These are phyloP conservation scores for Rapana venosa DNA, from an alignment of 2,888 invertebrate genomes.

Conservation along the genomic window DNA sequence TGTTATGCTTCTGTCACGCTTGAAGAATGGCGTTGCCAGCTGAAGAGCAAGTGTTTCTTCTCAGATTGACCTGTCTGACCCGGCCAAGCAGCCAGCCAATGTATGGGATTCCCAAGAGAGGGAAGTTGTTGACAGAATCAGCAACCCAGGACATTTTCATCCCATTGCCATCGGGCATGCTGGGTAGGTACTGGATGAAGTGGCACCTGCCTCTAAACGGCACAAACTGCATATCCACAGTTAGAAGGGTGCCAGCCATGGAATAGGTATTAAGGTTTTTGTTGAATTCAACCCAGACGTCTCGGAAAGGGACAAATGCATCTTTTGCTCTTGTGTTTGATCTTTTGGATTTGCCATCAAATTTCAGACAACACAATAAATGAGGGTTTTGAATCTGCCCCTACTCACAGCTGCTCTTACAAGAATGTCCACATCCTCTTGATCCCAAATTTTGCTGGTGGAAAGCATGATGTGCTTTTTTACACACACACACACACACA, in stretches of 20 bases:
- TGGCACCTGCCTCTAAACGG: constrained; percentile 32
- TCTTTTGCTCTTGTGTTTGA: constrained; percentile 13
- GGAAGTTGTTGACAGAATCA: constrained; percentile 17
- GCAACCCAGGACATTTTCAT: constrained; percentile 30
- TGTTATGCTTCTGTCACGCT: constrained; percentile 20
- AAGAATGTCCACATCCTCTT: neutral
- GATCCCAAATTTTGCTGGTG: neutral
- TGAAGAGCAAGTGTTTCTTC: constrained; percentile 1
- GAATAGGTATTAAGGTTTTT: constrained; percentile 1
- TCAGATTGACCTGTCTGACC: constrained; percentile 31
- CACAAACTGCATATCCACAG: constrained; percentile 33
- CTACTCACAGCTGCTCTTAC: constrained; percentile 6
- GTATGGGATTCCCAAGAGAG: constrained; percentile 31
- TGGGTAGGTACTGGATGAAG: constrained; percentile 38
- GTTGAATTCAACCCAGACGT: neutral
- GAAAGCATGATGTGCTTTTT: constrained; percentile 16
- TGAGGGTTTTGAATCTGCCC: constrained; percentile 5
- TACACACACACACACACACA: neutral
- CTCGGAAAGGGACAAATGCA: constrained; percentile 34
- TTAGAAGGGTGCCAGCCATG: constrained; percentile 28
- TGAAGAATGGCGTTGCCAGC: constrained; percentile 28
- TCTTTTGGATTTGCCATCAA: constrained; percentile 40
- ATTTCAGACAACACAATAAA: constrained; percentile 1
- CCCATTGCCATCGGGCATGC: constrained; percentile 25
- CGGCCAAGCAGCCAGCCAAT: constrained; percentile 1